These are phyloP conservation scores for Drosophila chauvacae DNA, from an alignment of 1,140 invertebrate genomes.

Conservation along the genomic window DNA sequence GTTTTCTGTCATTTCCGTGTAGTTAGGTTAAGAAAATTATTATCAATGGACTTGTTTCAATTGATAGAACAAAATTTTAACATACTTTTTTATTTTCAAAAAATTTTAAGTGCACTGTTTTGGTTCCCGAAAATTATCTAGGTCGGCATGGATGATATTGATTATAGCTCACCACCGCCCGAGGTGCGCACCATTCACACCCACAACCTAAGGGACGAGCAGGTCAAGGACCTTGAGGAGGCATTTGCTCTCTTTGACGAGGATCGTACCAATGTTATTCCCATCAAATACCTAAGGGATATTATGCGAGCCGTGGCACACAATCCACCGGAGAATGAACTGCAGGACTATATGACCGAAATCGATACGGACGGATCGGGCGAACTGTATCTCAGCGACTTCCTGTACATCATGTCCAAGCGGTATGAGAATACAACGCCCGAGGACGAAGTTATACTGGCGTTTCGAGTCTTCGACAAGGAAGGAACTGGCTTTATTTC, in stretches of 20 bases:
- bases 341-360: conserved; percentile 52
- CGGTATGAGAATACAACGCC: conserved; percentile 43
- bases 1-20: neutral
- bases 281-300: conserved; percentile 50
- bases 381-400: conserved; percentile 57
- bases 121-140: neutral
- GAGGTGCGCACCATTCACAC: conserved; percentile 46
- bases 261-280: conserved; percentile 25
- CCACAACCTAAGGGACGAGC: conserved; percentile 43
- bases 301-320: conserved; percentile 52
- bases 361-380: conserved; percentile 58
- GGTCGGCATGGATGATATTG: conserved; percentile 56
- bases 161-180: conserved; percentile 54
- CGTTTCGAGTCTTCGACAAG: conserved; percentile 61
- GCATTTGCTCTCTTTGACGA: conserved; percentile 56
- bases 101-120: neutral
- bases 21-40: neutral
- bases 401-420: conserved; percentile 56
- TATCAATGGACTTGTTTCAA: neutral
- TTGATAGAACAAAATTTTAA: conserved; percentile 1
- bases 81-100: neutral
- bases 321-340: conserved; percentile 47
- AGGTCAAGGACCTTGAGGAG: conserved; percentile 43
- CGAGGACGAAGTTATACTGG: conserved; percentile 64
- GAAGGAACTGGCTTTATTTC: conserved; percentile 51